These are phyloP conservation scores for Camelus bactrianus DNA, from an alignment of 2,113 vertebrate genomes.

Conservation along the genomic window DNA sequence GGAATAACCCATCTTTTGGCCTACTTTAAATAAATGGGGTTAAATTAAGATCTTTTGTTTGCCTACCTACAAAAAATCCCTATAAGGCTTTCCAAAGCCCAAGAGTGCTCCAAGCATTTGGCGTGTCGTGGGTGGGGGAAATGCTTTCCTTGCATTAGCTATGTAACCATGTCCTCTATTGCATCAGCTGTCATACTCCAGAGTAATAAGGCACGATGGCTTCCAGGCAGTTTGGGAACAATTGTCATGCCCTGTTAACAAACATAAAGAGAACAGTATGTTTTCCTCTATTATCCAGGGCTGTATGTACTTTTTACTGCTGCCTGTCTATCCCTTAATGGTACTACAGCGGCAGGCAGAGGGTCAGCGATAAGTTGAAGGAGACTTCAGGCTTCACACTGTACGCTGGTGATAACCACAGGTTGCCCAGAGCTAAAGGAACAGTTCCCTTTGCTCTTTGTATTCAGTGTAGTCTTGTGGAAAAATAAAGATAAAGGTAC, in stretches of 20 bases:
- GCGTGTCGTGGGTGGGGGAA: background rate
- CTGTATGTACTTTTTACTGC: background rate
- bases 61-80: background rate
- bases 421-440: background rate
- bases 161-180: background rate
- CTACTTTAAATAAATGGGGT: background rate
- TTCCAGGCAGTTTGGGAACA: constrained; percentile 53
- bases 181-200: background rate
- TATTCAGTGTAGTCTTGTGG: background rate
- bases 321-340: constrained; percentile 12
- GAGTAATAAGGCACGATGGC: background rate
- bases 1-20: background rate
- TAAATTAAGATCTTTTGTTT: background rate
- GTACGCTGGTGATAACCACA: background rate
- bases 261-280: constrained; percentile 64
- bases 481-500: background rate
- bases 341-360: background rate
- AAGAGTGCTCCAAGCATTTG: background rate
- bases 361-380: background rate
- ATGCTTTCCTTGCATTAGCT: background rate
- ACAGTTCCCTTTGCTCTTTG: background rate
- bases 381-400: background rate
- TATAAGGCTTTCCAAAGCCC: background rate
- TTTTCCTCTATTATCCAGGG: constrained; percentile 46
- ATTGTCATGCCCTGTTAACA: constrained; percentile 58